Conservation (phyloP, 2,113 vertebrate species). For the Lycaon pictus region DNA sequence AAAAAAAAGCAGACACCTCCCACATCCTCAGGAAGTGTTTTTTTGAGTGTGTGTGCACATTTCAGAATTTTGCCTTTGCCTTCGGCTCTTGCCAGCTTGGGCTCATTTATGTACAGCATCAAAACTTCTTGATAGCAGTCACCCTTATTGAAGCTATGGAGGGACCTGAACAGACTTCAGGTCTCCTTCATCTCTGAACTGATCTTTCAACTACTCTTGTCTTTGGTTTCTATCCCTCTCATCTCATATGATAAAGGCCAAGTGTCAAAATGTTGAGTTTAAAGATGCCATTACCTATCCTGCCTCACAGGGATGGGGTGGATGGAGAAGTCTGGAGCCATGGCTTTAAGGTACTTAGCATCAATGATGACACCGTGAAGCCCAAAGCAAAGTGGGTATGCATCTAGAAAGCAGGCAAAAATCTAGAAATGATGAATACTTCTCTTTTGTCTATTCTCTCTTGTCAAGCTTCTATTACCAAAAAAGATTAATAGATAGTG, state of each 20-base stretch:
- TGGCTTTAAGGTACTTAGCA: background rate
- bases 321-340: background rate
- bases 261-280: background rate
- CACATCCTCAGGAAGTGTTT: background rate
- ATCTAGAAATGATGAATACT: background rate
- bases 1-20: background rate
- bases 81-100: background rate
- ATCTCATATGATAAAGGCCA: background rate
- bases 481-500: background rate
- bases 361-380: background rate
- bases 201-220: background rate
- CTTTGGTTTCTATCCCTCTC: background rate
- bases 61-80: background rate
- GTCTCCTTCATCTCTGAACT: background rate
- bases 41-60: background rate
- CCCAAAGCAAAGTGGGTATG: background rate
- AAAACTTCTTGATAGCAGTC: background rate
- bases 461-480: background rate
- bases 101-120: background rate
- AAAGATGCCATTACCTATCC: background rate
- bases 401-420: background rate
- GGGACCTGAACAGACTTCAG: background rate
- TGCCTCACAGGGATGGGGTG: background rate
- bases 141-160: background rate
- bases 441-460: background rate